Evolutionary conservation across 2,888 invertebrate genomes (phyloP), one percentile per base, ranked within the genome.

Genomic region (Agonopterix heracliana): DNA sequence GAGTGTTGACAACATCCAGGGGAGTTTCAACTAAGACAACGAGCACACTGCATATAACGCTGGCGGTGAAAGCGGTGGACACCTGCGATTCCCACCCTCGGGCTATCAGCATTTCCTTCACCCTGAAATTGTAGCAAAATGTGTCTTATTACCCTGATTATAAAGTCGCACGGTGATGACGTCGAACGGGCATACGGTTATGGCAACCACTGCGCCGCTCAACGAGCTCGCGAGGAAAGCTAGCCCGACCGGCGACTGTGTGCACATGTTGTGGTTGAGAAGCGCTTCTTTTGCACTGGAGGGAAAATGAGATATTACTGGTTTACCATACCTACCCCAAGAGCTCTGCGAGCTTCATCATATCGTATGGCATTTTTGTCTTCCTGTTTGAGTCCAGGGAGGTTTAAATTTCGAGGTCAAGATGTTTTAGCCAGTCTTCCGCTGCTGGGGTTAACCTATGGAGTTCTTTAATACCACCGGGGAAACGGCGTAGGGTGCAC

Each of bases 101-200:
- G 36, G 60, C 55, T 52, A 66, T 56, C 52, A 87, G 68, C 50
- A 57, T 55, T 56, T 74, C 67, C 71, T 86, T 87, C 60, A 77
- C 65, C 68, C 87, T 87, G 85, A 35, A 82, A 82, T 55, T 48
- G 61, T 53, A 38, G 38, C 38, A n/a, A 38, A 9, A 38, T n/a
- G 3, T 9, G n/a, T 38, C 43, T 63, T 69, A n/a, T 75, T 89
- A 92, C 95, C 94, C 92, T 97, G 96, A 82, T 97, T 97, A 72
- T 96, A 97, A 52, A 97, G 89, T 57, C 97, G 90, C n/a, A 96
- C 95, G 44, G 95, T 92, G 57, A 95, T 90, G 35, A 96, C 94
- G 77, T 97, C 97, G 68, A 97, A 93, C 0, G 97, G 97, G 50
- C 96, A 95, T 91, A 96, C 94, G 54, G 91, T 90, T 0, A 94